Evolutionary conservation across 2,113 vertebrate genomes (phyloP).

Genomic region (Phoenicopterus ruber): DNA sequence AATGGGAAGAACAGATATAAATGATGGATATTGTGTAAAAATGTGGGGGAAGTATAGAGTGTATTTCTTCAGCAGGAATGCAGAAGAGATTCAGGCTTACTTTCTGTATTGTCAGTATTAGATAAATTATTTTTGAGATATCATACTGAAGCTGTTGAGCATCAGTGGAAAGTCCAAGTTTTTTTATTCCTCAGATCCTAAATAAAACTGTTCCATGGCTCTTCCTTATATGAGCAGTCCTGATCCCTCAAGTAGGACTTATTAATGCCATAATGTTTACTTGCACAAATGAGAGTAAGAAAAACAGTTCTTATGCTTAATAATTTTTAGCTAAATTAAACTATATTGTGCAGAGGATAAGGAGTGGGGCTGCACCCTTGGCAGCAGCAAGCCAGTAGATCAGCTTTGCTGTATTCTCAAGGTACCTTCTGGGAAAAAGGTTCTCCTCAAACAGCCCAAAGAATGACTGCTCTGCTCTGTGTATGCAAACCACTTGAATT

Average conservation of each 20-base stretch:
- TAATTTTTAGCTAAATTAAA: neutral
- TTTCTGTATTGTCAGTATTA: neutral
- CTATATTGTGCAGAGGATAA: neutral
- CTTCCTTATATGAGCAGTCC: neutral
- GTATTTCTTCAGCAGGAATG: neutral
- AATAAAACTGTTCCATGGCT: neutral
- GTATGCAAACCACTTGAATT: constrained; percentile 19
- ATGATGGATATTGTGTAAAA: neutral
- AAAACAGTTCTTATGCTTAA: neutral
- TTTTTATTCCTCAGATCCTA: neutral
- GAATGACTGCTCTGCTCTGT: neutral
- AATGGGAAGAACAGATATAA: neutral
- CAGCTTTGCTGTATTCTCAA: neutral
- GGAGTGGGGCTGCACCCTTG: neutral
- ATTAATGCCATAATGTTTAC: neutral
- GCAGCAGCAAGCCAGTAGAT: neutral
- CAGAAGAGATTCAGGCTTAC: neutral
- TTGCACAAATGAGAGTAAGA: neutral
- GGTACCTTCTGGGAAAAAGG: neutral
- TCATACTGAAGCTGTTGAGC: neutral
- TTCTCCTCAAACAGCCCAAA: neutral
- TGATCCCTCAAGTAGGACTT: neutral
- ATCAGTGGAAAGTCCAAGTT: neutral
- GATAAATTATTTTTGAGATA: neutral
- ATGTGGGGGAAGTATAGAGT: neutral